Conservation (phyloP, 2,888 invertebrate species). For the Eupsilia transversa region DNA sequence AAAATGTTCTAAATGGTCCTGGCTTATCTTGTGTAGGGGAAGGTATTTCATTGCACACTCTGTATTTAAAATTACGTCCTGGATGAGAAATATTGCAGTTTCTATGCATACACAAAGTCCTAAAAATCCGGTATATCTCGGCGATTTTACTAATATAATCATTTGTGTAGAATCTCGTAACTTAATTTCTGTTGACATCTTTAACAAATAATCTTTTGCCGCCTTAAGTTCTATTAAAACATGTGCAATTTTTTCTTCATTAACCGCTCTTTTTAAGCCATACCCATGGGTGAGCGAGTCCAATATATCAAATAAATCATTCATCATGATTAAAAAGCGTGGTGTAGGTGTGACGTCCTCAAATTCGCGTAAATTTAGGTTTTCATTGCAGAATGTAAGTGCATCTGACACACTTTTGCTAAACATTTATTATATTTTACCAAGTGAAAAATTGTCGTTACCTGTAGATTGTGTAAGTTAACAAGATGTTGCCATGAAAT, state of each 20-base stretch:
- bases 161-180: too few relatives aligned
- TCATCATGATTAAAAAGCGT: constrained; percentile 7
- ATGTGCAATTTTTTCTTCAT: constrained; percentile 9
- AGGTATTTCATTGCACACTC: neutral
- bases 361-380: neutral
- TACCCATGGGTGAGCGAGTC: constrained; percentile 12
- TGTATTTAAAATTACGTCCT: neutral
- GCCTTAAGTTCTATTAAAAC: neutral
- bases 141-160: neutral
- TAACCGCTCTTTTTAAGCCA: constrained; percentile 10
- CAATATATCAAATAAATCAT: constrained; percentile 9
- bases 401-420: constrained; percentile 16
- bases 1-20: constrained; percentile 2
- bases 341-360: neutral
- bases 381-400: neutral
- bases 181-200: neutral
- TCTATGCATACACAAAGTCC: constrained; percentile 14
- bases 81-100: constrained; percentile 9
- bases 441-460: too few relatives aligned
- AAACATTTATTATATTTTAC: neutral
- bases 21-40: constrained; percentile 15
- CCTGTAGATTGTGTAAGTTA: too few relatives aligned
- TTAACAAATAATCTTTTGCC: neutral
- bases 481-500: too few relatives aligned
- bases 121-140: neutral